A percentile compares a stretch with the other conserved stretches of the same genome.
Evolutionary conservation across 2,888 invertebrate genomes (phyloP).

Genomic region (Serrognathus titanus): DNA sequence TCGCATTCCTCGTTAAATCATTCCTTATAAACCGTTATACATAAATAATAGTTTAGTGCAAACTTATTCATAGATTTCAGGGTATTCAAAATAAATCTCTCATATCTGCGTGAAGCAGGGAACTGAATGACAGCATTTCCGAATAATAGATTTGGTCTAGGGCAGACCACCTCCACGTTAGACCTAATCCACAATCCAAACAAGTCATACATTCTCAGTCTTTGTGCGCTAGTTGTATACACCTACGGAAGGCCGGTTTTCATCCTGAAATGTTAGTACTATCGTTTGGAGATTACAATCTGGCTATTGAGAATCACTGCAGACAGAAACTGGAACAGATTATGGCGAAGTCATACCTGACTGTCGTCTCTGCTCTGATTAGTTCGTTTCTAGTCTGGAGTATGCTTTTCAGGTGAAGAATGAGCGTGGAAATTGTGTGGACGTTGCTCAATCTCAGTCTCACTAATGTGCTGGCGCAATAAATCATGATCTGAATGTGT

Average conservation of each 20-base stretch:
- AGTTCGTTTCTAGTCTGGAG: conserved; percentile 21
- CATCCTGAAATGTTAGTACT: conserved; percentile 18
- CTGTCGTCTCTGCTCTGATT: conserved; percentile 20
- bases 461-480: conserved; percentile 35
- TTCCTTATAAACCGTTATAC: conserved; percentile 32
- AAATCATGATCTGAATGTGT: conserved; percentile 41
- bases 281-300: background rate
- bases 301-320: conserved; percentile 15
- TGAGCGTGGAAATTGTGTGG: conserved; percentile 34
- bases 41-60: conserved; percentile 34
- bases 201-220: conserved; percentile 24
- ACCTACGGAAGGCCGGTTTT: conserved; percentile 16
- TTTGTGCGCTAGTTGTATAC: conserved; percentile 23
- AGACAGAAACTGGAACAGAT: conserved; percentile 15
- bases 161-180: conserved; percentile 29
- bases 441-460: conserved; percentile 29
- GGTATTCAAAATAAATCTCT: conserved; percentile 21
- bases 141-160: conserved; percentile 26
- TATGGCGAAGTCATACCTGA: conserved; percentile 20
- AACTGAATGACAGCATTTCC: conserved; percentile 27
- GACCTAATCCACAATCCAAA: conserved; percentile 31
- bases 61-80: conserved; percentile 33
- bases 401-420: conserved; percentile 20
- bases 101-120: conserved; percentile 22
- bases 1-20: conserved; percentile 27